Evolutionary conservation across 2,888 invertebrate genomes (phyloP).

Genomic region (Drosophila fungiperda): DNA sequence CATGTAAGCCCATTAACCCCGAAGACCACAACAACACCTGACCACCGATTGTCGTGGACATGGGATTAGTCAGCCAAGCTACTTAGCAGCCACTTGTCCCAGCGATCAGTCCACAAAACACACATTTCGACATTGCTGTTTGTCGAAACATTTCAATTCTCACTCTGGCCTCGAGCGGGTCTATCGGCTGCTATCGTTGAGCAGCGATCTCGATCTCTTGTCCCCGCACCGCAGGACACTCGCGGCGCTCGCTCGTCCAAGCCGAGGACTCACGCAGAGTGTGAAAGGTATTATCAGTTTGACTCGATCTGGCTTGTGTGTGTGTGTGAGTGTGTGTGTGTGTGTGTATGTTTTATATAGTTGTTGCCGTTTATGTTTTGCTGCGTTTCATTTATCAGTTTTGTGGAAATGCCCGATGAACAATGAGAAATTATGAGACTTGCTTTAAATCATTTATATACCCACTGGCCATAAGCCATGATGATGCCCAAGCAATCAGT

Average conservation of each 20-base stretch:
- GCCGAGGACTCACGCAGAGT: conserved; percentile 70
- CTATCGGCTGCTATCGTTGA: conserved; percentile 48
- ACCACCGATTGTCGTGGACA: conserved; percentile 48
- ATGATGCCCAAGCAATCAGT: conserved; percentile 27
- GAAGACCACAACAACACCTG: conserved; percentile 44
- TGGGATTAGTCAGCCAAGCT: conserved; percentile 48
- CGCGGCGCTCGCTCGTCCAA: conserved; percentile 26
- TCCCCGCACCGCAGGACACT: conserved; percentile 61
- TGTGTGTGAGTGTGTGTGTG: background rate
- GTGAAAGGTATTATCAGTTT: conserved; percentile 78
- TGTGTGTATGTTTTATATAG: conserved; percentile 29
- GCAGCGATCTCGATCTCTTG: conserved; percentile 47
- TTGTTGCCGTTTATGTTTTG: conserved; percentile 73
- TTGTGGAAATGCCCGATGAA: conserved; percentile 67
- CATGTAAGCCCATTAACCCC: conserved; percentile 48
- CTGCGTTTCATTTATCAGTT: conserved; percentile 73
- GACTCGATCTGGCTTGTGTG: conserved; percentile 66
- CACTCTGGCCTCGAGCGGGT: conserved; percentile 15
- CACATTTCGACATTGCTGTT: background rate
- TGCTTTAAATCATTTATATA: conserved; percentile 77
- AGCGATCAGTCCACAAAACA: conserved; percentile 27
- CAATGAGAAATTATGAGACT: conserved; percentile 81
- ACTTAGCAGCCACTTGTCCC: conserved; percentile 60
- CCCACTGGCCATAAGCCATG: conserved; percentile 37
- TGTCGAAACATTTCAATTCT: conserved; percentile 66